Evolutionary conservation across 2,888 invertebrate genomes (phyloP), one percentile per base, ranked within the genome.

Genomic region (Parasteatoda lunata): DNA sequence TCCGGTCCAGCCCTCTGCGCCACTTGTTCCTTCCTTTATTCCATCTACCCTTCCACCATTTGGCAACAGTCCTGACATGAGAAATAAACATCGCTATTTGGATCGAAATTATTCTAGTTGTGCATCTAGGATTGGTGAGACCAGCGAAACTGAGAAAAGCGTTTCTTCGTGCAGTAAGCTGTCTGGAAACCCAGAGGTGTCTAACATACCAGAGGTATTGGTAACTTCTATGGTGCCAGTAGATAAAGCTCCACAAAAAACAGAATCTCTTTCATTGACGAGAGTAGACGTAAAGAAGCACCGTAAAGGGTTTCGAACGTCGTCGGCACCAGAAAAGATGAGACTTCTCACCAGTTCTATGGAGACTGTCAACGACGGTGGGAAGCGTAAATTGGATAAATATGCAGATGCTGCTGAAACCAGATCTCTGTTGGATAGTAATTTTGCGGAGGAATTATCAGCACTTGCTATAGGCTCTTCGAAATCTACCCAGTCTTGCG

Each of bases 1-100:
- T 0, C 98, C 97, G 7, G 95, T 91, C 59, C 88, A 85, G 45
- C 77, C 87, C 5, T 77, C 84, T 69, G 80, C 87, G 3, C 77
- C 89, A 51, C 75, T 81, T 9, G 77, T 82, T 64, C 77, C 87
- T 30, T 82, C 82, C n/a, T 82, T 54, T 77, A 77, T 82, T 79
- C 78, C 75, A 75, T 54, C 78, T 52, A 59, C 71, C 66, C 77
- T 83, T 71, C 88, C 88, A 9, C 76, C 83, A 7, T 88, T 88
- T 83, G 8, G 85, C 11, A 82, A 89, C 9, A 89, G 89, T 66
- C 87, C 89, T 52, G 89, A 87, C 70, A 77, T 80, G 59, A 59
- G 77, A n/a, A 76, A 69, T 9, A 86, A 87, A 52, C 83, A 75
- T 54, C 78, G 77, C n/a, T 78, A 83, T 47, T 65, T 87, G 52